These are phyloP conservation scores for Erpornis zantholeuca DNA, from an alignment of 2,113 vertebrate genomes.

Conservation along the genomic window DNA sequence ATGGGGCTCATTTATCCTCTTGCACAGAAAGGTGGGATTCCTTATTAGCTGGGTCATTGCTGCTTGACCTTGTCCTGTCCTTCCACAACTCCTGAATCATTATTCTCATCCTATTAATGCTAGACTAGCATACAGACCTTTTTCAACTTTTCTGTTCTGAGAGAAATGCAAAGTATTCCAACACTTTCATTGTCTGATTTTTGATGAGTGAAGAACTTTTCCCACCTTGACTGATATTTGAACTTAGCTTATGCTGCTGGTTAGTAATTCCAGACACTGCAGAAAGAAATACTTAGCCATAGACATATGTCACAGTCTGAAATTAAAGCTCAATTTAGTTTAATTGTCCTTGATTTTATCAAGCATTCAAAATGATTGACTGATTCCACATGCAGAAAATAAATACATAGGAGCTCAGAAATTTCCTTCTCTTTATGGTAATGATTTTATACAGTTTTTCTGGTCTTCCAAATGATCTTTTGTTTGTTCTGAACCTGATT, in stretches of 20 bases:
- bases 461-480: constrained; percentile 1
- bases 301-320: constrained; percentile 67
- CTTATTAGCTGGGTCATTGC: neutral
- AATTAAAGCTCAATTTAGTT: constrained; percentile 78
- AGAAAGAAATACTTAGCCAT: constrained; percentile 59
- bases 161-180: neutral
- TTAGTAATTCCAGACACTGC: constrained; percentile 69
- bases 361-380: constrained; percentile 68
- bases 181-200: neutral
- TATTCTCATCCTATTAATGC: neutral
- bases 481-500: neutral
- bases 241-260: constrained; percentile 33
- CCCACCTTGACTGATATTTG: constrained; percentile 45
- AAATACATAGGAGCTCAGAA: constrained; percentile 63
- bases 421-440: neutral
- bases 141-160: constrained; percentile 8
- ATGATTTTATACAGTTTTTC: neutral
- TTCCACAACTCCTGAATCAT: neutral
- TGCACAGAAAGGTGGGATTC: neutral
- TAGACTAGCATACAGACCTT: neutral
- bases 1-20: neutral
- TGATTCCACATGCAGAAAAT: constrained; percentile 70
- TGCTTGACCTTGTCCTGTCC: neutral
- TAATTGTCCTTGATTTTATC: constrained; percentile 80
- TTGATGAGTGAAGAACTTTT: constrained; percentile 30